Percentiles rank a stretch among this genome's conserved stretches.
Conservation (phyloP, 2,888 invertebrate genomes). For the Ormyrus labotus region DNA sequence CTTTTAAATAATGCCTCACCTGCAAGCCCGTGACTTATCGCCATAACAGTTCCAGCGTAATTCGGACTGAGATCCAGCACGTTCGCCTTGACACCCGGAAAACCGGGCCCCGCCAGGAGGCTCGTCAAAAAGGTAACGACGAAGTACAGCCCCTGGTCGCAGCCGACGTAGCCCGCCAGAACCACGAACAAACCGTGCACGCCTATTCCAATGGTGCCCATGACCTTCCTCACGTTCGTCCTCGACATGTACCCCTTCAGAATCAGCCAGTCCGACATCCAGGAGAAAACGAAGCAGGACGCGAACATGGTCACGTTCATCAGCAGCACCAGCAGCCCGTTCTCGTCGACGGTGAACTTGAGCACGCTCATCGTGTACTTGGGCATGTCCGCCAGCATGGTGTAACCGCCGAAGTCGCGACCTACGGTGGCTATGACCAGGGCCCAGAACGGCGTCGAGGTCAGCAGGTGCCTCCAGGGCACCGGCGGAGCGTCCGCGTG, state of each 20-base stretch:
- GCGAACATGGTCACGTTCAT: conserved; percentile 71
- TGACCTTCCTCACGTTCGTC: conserved; percentile 75
- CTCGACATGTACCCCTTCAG: conserved; percentile 68
- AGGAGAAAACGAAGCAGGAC: conserved; percentile 71
- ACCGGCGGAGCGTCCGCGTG: conserved; percentile 54
- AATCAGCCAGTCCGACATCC: conserved; percentile 74
- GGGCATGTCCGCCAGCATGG: conserved; percentile 61
- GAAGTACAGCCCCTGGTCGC: conserved; percentile 72
- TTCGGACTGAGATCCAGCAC: conserved; percentile 72
- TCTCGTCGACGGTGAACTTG: conserved; percentile 68
- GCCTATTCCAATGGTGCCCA: conserved; percentile 75
- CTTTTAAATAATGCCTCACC: conserved; percentile 73
- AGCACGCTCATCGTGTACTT: conserved; percentile 67
- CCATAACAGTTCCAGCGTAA: conserved; percentile 72
- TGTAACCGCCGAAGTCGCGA: conserved; percentile 56
- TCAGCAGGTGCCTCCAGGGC: conserved; percentile 55
- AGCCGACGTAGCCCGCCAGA: conserved; percentile 76
- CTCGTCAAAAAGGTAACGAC: conserved; percentile 71
- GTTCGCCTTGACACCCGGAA: conserved; percentile 72
- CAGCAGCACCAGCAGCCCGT: conserved; percentile 67
- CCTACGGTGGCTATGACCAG: conserved; percentile 78
- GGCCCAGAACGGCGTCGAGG: conserved; percentile 83
- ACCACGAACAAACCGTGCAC: conserved; percentile 76
- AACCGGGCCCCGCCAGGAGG: conserved; percentile 70
- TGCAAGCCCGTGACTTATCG: conserved; percentile 78